Base-by-base conservation (phyloP, 2,888 invertebrate genomes). In the Tinea trinotella region DNA sequence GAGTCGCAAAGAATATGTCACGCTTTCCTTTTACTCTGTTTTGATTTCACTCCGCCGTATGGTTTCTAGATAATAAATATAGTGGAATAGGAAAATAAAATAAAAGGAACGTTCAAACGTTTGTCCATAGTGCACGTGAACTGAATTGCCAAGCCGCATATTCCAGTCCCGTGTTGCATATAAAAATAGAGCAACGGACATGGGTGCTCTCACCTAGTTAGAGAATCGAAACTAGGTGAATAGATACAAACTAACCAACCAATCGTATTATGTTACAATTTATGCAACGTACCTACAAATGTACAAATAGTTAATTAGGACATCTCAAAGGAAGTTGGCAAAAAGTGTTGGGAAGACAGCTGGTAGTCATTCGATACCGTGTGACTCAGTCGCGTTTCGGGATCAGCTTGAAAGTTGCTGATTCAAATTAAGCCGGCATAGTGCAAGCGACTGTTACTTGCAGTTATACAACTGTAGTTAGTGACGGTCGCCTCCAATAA, bases 161-260 rank as follows among this genome's bases (percentile, higher is more conserved):
- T 50, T 50, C 20, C n/a, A n/a, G n/a, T n/a, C 40, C 48, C 1
- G 15, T 18, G 19, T 17, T 19, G 46, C n/a, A 19, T 17, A 46
- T 19, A 46, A 46, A 46, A 46, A 46, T 46, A 46, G 46, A 46
- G 46, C 46, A 46, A 46, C 46, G 15, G 22, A 24, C n/a, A 24
- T 50, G 24, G 15, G 3, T n/a, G 46, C 46, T 46, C 10, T 50
- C 50, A 50, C 50, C 50, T 24, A 50, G 50, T 50, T 50, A n/a
- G 3, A 24, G 15, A 12, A 50, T 50, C 20, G 22, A 50, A 50
- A 50, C 50, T 50, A 50, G 50, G 50, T 50, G 50, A 24, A 22
- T 20, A 20, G 50, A 12, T 24, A 22, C 50, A 24, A 50, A 12
- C 50, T 12, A 50, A 50, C 13, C 10, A 15, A 40, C 30, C 7